These are phyloP conservation scores for Hydrolagus colliei DNA, from an alignment of 2,797 vertebrate species.

Conservation along the genomic window DNA sequence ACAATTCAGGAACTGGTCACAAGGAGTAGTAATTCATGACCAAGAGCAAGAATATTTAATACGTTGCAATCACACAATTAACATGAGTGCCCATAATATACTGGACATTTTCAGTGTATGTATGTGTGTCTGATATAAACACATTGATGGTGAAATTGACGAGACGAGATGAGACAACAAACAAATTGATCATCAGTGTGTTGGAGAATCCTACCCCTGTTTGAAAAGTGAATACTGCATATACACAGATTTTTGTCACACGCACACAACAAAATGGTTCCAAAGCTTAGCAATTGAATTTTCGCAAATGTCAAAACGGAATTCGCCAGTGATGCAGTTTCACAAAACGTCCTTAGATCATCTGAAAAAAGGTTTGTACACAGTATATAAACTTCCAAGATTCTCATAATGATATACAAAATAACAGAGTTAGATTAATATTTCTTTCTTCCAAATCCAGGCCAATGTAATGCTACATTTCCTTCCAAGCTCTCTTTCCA, in stretches of 20 bases:
- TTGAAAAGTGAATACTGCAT: not conserved
- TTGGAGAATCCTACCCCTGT: not conserved
- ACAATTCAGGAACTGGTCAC: not conserved
- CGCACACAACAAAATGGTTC: conserved; percentile 25
- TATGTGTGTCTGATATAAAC: not conserved
- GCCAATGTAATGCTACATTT: conserved; percentile 42
- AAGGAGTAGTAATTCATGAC: not conserved
- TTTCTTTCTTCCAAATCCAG: conserved; percentile 45
- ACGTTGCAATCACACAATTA: not conserved
- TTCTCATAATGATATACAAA: conserved; percentile 66
- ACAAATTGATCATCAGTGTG: not conserved
- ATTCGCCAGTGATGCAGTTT: conserved; percentile 64
- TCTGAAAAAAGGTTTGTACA: conserved; percentile 59
- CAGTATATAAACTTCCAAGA: conserved; percentile 55
- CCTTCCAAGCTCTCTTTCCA: conserved; percentile 38
- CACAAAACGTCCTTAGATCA: conserved; percentile 62
- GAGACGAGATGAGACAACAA: not conserved
- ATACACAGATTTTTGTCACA: conserved; percentile 13
- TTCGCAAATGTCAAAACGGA: conserved; percentile 54
- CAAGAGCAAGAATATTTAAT: not conserved
- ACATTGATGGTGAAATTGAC: not conserved
- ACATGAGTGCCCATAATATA: not conserved
- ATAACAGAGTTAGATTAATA: conserved; percentile 51
- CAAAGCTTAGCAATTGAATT: conserved; percentile 52
- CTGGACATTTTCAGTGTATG: not conserved